Percentiles rank a stretch among this genome's conserved stretches.
Evolutionary conservation across 2,797 vertebrate genomes (phyloP).

Genomic region (Amphiprion clarkii): DNA sequence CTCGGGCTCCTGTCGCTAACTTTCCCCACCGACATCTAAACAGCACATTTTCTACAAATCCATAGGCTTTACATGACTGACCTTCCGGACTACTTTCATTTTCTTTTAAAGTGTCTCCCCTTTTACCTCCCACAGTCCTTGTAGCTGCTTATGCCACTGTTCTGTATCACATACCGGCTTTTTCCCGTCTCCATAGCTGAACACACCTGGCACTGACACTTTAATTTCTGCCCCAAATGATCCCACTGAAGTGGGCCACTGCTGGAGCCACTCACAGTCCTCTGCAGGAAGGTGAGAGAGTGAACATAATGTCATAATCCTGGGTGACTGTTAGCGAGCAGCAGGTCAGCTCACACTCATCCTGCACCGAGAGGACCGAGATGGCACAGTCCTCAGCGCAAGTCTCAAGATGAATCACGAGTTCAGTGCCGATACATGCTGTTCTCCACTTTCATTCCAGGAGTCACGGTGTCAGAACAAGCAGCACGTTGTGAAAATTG

Average conservation of each 20-base stretch:
- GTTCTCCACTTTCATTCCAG: conserved; percentile 38
- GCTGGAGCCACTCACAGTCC: conserved; percentile 10
- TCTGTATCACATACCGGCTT: not conserved
- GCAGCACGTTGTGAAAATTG: conserved; percentile 23
- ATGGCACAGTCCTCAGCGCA: conserved; percentile 7
- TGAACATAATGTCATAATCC: conserved; percentile 40
- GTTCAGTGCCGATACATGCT: conserved; percentile 29
- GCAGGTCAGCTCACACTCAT: conserved; percentile 45
- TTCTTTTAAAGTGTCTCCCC: no score
- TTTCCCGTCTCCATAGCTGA: no score
- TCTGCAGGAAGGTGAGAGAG: conserved; percentile 24
- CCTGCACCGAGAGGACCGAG: conserved; percentile 33
- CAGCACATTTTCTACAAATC: not conserved
- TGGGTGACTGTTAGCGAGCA: conserved; percentile 35
- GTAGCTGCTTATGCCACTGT: not conserved
- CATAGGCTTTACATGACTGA: not conserved
- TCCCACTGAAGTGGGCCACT: conserved; percentile 14
- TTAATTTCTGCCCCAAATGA: not conserved
- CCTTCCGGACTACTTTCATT: not conserved
- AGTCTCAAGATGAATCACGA: conserved; percentile 46
- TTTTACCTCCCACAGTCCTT: not conserved
- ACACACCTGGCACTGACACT: not conserved
- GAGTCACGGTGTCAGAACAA: conserved; percentile 34
- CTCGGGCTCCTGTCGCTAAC: no score
- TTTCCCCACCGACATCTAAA: not conserved